Conservation (phyloP, 2,888 invertebrate genomes). For the Microplitis manilae region DNA sequence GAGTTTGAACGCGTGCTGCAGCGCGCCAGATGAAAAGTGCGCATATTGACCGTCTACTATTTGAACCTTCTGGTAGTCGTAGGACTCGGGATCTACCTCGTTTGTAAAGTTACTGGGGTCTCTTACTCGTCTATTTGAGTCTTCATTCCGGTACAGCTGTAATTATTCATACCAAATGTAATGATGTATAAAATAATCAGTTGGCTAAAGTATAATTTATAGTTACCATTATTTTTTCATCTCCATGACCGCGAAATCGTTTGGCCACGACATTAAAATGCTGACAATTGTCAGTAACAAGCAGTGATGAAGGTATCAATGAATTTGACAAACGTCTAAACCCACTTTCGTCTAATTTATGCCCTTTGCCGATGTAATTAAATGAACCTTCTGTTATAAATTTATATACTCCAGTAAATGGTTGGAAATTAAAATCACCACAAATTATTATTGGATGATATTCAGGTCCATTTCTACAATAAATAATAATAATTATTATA, state of each 20-base stretch:
- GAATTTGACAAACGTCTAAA: conserved; percentile 58
- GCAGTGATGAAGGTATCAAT: conserved; percentile 66
- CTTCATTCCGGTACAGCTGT: conserved; percentile 18
- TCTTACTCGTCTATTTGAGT: background rate
- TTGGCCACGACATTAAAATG: conserved; percentile 74
- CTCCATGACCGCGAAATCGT: conserved; percentile 67
- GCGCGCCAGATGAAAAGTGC: conserved; percentile 75
- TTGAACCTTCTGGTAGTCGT: conserved; percentile 57
- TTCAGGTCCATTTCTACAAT: conserved; percentile 62
- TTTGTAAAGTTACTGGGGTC: conserved; percentile 32
- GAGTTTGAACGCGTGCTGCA: conserved; percentile 80
- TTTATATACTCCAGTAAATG: conserved; percentile 80
- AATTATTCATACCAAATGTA: too few relatives aligned
- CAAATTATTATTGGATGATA: conserved; percentile 88
- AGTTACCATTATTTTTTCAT: conserved; percentile 55
- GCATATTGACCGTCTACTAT: conserved; percentile 57
- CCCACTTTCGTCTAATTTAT: conserved; percentile 69
- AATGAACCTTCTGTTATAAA: conserved; percentile 80
- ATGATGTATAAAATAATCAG: too few relatives aligned
- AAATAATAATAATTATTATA: too few relatives aligned
- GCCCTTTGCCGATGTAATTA: conserved; percentile 69
- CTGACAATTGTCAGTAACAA: conserved; percentile 76
- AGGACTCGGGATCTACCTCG: conserved; percentile 51
- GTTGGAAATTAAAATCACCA: conserved; percentile 93
- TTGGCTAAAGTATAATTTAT: conserved; percentile 20